phyloP scores from a whole-genome alignment of 1,140 invertebrate genomes.

The Cataglyphis hispanica region DNA sequence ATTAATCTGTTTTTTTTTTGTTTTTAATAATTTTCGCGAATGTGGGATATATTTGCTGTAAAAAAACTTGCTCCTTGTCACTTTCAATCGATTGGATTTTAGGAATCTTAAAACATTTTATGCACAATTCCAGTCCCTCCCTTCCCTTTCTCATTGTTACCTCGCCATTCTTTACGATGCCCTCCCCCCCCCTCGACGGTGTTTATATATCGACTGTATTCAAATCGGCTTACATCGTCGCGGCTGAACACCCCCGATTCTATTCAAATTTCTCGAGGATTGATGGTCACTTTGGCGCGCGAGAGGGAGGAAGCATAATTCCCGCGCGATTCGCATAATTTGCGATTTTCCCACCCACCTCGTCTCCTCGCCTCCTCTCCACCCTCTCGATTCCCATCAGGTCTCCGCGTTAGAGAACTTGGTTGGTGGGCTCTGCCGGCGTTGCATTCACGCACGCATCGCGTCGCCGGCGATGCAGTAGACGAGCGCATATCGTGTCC shows the following conservation, averaged over 20 bases:
- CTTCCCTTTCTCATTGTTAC: not conserved
- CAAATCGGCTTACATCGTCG: slow-evolving; percentile 25
- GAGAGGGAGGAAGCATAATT: slow-evolving; percentile 50
- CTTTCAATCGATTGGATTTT: not conserved
- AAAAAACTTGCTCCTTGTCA: not conserved
- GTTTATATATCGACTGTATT: slow-evolving; percentile 38
- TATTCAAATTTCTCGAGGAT: slow-evolving; percentile 55
- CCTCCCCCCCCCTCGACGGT: not conserved
- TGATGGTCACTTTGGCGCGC: slow-evolving; percentile 32
- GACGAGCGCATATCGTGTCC: not conserved
- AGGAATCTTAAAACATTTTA: not conserved
- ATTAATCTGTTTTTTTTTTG: too few relatives aligned
- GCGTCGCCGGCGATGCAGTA: not conserved
- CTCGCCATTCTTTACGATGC: slow-evolving; percentile 3
- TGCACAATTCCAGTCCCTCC: too few relatives aligned
- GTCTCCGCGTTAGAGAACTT: slow-evolving; percentile 42
- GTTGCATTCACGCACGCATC: slow-evolving; percentile 16
- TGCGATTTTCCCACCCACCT: slow-evolving; percentile 55
- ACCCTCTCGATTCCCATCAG: not conserved
- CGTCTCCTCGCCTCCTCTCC: not conserved
- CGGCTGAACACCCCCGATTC: slow-evolving; percentile 20
- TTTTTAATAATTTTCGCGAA: not conserved
- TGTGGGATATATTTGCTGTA: not conserved
- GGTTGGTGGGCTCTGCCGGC: slow-evolving; percentile 61
- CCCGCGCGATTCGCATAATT: slow-evolving; percentile 64